Percentiles rank a stretch among this genome's conserved stretches.
These are phyloP conservation scores for Pedionomus torquatus DNA, from an alignment of 2,113 vertebrate genomes.

Conservation along the genomic window DNA sequence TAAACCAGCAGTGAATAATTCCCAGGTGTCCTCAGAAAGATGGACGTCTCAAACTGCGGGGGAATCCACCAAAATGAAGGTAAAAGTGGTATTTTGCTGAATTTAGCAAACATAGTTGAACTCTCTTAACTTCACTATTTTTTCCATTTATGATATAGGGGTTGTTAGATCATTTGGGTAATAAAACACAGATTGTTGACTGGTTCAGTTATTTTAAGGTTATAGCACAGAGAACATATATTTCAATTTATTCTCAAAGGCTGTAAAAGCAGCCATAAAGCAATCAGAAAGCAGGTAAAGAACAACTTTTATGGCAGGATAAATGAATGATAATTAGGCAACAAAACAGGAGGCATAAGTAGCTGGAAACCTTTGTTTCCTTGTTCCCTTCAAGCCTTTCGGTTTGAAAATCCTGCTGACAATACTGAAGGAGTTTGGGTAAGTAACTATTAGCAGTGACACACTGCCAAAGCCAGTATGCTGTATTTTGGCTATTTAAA, in stretches of 20 bases:
- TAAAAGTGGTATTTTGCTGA: neutral
- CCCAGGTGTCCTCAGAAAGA: neutral
- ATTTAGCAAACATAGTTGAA: neutral
- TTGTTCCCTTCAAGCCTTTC: neutral
- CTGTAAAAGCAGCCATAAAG: slow-evolving; percentile 54
- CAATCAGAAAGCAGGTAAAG: slow-evolving; percentile 59
- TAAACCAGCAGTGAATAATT: neutral
- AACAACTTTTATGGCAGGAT: slow-evolving; percentile 3
- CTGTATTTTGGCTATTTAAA: slow-evolving; percentile 3
- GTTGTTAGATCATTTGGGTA: slow-evolving; percentile 3
- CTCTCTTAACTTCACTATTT: neutral
- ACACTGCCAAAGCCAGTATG: neutral
- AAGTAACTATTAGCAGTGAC: neutral
- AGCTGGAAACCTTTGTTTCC: slow-evolving; percentile 7
- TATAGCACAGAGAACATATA: slow-evolving; percentile 32
- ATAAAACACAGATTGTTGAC: slow-evolving; percentile 55
- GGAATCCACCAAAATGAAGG: neutral
- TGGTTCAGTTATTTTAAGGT: slow-evolving; percentile 38
- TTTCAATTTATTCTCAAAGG: slow-evolving; percentile 45
- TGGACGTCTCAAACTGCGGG: neutral
- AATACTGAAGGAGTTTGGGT: neutral
- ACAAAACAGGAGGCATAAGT: slow-evolving; percentile 9
- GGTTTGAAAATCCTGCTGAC: slow-evolving; percentile 2
- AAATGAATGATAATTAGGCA: slow-evolving; percentile 61
- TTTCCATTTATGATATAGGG: neutral